Conservation (phyloP, 2,113 vertebrate species). For the Pampusana beccarii region DNA sequence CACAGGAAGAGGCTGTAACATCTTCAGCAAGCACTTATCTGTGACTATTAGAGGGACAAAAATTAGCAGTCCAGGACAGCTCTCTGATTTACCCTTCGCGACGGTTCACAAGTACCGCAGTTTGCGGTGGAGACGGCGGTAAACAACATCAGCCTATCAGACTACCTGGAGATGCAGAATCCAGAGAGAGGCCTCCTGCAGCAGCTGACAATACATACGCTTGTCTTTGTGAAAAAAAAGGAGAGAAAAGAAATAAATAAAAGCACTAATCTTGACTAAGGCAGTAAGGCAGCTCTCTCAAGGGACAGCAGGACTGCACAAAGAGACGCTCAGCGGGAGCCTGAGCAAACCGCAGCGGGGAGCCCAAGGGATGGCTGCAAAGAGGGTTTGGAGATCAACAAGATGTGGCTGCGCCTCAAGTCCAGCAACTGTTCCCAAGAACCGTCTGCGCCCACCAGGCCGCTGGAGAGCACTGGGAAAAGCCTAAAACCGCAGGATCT, state of each 20-base stretch:
- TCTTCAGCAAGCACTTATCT: neutral
- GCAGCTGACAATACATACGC: neutral
- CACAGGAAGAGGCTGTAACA: neutral
- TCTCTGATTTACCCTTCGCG: neutral
- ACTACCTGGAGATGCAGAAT: neutral
- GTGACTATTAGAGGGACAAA: neutral
- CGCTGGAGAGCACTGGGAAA: neutral
- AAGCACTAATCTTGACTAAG: neutral
- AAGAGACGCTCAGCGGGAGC: fast-evolving
- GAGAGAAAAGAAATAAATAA: too few relatives aligned
- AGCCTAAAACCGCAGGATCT: neutral
- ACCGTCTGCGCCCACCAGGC: neutral
- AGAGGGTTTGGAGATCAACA: neutral
- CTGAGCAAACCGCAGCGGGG: neutral
- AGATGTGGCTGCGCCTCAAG: neutral
- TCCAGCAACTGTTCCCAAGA: neutral
- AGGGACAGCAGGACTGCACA: neutral
- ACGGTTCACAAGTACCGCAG: neutral
- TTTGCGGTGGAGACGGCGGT: neutral
- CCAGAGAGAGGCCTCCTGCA: neutral
- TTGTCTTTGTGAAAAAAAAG: neutral
- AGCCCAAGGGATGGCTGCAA: fast-evolving
- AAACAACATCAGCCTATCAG: neutral
- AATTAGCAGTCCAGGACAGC: neutral
- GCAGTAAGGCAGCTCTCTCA: neutral